phyloP scores from a whole-genome alignment of 1,140 invertebrate genomes.

The Pachyrhynchus sulphureomaculatus region DNA sequence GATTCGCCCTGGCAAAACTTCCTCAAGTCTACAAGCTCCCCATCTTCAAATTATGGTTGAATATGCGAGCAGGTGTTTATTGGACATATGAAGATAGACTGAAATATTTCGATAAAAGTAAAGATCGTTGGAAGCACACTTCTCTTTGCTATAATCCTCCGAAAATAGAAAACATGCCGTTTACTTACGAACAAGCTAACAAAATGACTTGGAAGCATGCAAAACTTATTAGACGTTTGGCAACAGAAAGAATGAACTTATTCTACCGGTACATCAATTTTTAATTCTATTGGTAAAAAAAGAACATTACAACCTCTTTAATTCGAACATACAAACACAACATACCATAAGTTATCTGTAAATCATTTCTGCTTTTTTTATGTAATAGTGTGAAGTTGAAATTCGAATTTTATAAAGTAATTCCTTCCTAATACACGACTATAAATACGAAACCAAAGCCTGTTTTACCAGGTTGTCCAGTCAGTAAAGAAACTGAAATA shows the following conservation, averaged over 20 bases:
- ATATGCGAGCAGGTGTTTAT: constrained; percentile 36
- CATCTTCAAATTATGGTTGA: constrained; percentile 45
- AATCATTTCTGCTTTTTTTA: too few species aligned
- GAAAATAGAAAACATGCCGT: constrained; percentile 14
- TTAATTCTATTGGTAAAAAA: not conserved
- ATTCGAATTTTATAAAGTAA: too few species aligned
- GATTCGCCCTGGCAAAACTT: constrained; percentile 46
- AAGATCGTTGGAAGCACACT: constrained; percentile 19
- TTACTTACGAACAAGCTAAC: constrained; percentile 2
- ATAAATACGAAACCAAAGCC: too few species aligned
- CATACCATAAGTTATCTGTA: too few species aligned
- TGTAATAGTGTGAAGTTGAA: too few species aligned
- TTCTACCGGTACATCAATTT: constrained; percentile 17
- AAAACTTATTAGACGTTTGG: constrained; percentile 9
- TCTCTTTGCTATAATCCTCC: constrained; percentile 12
- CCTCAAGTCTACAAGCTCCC: constrained; percentile 44
- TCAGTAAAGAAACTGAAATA: too few species aligned
- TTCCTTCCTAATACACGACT: too few species aligned
- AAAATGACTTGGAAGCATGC: constrained; percentile 28
- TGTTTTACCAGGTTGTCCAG: too few species aligned
- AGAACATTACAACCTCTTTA: not conserved
- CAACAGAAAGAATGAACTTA: constrained; percentile 1
- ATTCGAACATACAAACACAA: not conserved
- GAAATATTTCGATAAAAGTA: constrained; percentile 17
- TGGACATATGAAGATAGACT: constrained; percentile 39